Percentiles rank a stretch among this genome's conserved stretches.
Conservation (phyloP, 2,797 vertebrate species). For the Anabacerthia variegaticeps region DNA sequence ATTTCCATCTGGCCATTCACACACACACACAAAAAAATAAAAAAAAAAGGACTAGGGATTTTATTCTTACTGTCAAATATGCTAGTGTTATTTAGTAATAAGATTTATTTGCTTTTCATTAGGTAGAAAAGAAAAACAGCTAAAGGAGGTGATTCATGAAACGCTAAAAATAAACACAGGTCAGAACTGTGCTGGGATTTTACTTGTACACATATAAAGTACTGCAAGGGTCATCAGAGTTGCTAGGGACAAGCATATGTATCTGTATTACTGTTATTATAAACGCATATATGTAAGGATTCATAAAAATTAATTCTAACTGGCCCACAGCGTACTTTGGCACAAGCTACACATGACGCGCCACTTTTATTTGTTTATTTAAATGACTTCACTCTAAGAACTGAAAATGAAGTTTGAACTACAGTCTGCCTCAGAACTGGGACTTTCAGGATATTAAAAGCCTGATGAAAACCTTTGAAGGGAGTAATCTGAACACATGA, state of each 20-base stretch:
- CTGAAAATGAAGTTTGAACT: constrained; percentile 57
- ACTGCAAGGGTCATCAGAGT: neutral
- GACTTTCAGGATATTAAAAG: constrained; percentile 57
- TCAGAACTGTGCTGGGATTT: neutral
- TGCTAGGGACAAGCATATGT: neutral
- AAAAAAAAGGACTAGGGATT: neutral
- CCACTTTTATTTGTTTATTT: constrained; percentile 62
- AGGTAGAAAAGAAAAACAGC: constrained; percentile 60
- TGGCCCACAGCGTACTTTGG: constrained; percentile 17
- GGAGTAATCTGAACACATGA: neutral
- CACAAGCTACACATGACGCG: neutral
- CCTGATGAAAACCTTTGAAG: constrained; percentile 24
- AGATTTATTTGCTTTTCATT: constrained; percentile 54
- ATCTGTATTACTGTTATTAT: neutral
- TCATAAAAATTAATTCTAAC: constrained; percentile 36
- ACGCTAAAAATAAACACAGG: constrained; percentile 41
- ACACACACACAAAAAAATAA: neutral
- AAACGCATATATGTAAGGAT: neutral
- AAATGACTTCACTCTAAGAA: constrained; percentile 59
- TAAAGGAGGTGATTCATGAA: constrained; percentile 41
- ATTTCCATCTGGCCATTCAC: constrained; percentile 58
- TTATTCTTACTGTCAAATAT: constrained; percentile 59
- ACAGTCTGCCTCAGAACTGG: constrained; percentile 22
- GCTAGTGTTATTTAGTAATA: constrained; percentile 51
- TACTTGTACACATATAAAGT: neutral